Evolutionary conservation across 2,888 invertebrate species (phyloP), one percentile per base, ranked within the genome.

Genomic region (Ommatoiulus sabulosus): DNA sequence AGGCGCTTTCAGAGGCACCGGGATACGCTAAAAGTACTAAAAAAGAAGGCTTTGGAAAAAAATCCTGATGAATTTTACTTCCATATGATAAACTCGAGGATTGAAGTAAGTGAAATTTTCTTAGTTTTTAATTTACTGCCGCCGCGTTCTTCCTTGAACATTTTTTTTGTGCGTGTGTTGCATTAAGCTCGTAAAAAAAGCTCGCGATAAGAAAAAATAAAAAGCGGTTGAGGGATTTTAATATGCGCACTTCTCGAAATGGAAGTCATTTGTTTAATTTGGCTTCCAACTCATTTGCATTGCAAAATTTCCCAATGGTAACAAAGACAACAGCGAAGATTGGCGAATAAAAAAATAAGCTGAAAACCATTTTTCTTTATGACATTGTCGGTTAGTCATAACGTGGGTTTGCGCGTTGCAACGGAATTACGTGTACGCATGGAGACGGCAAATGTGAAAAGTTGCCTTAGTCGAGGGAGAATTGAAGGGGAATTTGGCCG

Each of bases 11-110:
- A 97, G 92, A 94, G 95, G 89, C 98, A 98, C 92, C 95, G 97
- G 89, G 95, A 95, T 89, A 96, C 97, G 0, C 92, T 99, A 1
- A 97, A 97, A 92, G 92, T 96, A 46, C 93, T 99, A 88, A 95
- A 96, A 89, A 96, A 96, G 92, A 95, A 97, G 89, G 98, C 98
- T 0, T 93, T 97, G 43, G 96, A 98, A 92, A 97, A 96, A 92
- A 99, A 99, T 94, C 98, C 98, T 0, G 99, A 99, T 95, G 99
- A 99, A 93, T 99, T 99, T 93, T 97, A 99, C 92, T 97, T 97
- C 93, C 98, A 98, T 92, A 99, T 99, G 99, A 95, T 98, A 89
- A 97, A 97, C 92, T 96, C 98, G 0, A 95, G 95, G 92, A 93
- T 96, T 0, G 92, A 94, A 90, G 93, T 93, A 90, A 88, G 89